Evolutionary conservation across 2,888 invertebrate species (phyloP), one percentile per base, ranked within the genome.

Genomic region (Andrena fulva): DNA sequence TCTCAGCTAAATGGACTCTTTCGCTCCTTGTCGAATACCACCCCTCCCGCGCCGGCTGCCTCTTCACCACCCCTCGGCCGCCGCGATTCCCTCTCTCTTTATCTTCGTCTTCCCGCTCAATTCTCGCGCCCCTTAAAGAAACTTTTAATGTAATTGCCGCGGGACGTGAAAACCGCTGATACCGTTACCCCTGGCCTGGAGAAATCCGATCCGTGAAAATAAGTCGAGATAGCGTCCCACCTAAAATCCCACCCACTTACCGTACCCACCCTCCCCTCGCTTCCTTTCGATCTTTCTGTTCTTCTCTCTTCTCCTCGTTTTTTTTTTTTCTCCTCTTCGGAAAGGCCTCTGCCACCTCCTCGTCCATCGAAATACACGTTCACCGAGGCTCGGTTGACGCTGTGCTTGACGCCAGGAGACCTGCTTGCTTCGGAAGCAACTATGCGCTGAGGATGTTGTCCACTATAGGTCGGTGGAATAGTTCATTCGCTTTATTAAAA

Each of bases 61-160:
- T n/a, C 56, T 35, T 59, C 20, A 0, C 20, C 20, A 20, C 8
- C 71, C 8, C 42, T 60, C 72, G 31, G 31, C 12, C 66, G 35
- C 62, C 63, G 35, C 54, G 69, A 77, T 85, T 80, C 72, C 16
- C 16, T 76, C 85, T 64, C 75, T 74, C 77, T 85, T 80, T 76
- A 77, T 77, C 77, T 59, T 75, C 81, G 84, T 81, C 82, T 84
- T 86, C 68, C 82, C 73, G 76, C 82, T 86, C 86, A 76, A 86
- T 87, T 87, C 86, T 82, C 86, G 87, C 87, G 82, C 80, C 87
- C 87, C 87, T 88, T 89, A 88, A 89, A 89, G 89, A 90, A 91
- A 91, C 88, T 91, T 91, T 91, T 91, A 91, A 91, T 90, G 90
- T 89, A 90, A 91, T 91, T 91, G 89, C 89, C 87, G 88, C 86